Evolutionary conservation across 1,140 invertebrate genomes (phyloP), one percentile per base, ranked within the genome.

Genomic region (Melipona quadrifasciata): DNA sequence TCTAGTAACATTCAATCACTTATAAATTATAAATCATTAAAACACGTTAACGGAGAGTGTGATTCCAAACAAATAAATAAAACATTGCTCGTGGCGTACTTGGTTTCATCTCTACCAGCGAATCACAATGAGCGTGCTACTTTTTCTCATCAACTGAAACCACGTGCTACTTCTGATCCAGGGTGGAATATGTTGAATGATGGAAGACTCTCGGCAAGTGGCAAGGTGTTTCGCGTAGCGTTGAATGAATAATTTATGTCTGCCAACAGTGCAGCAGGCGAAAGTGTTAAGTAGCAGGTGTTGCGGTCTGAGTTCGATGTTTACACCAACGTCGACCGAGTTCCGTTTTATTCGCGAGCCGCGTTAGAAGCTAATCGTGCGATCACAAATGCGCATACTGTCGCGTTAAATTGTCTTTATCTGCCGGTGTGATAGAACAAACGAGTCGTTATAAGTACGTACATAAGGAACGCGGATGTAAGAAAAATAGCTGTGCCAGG

Each of bases 181-280:
- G 19, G 57, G 58, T n/a, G 58, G 58, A 21, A 74, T 55, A 61
- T 27, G 73, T 70, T 86, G 76, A 88, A 88, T 88, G 86, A 88
- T 80, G 76, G 76, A 87, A 73, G 86, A 88, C 55, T 68, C 80
- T 21, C 51, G 65, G 51, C 87, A 77, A 88, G 65, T 21, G 67
- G 76, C 75, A 84, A 88, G 76, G 55, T 80, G 72, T 84, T 85
- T 84, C 75, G 39, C 47, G 53, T 64, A 53, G 71, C 31, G 72
- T 47, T 57, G 73, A 74, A 88, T 88, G 86, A 88, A 88, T 88
- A 85, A 87, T 88, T 88, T 88, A 88, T 88, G 68, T n/a, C 57
- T 53, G 24, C 57, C 71, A 51, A 67, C 71, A 55, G 78, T n/a
- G 51, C 58, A 34, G 31, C 81, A 4, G 79, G 57, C 65, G 73